Evolutionary conservation across 2,113 vertebrate species (phyloP), one percentile per base, ranked within the genome.

Genomic region (Nycticorax nycticorax): DNA sequence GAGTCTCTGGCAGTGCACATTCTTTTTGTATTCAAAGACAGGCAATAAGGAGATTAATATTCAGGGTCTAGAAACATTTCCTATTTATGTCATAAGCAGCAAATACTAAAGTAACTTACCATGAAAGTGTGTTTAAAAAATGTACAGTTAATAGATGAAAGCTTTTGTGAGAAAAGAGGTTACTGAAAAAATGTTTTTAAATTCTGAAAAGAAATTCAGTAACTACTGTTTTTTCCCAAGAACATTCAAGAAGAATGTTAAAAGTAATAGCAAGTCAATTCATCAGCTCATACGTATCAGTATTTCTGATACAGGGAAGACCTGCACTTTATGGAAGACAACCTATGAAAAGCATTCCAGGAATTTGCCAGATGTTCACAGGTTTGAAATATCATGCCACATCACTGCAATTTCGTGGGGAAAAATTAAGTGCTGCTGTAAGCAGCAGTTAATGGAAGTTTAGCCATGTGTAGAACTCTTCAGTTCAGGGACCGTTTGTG

Each of bases 21-120:
- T 97, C 96, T 94, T 95, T 83, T 96, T 90, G 88, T 97, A 60
- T 98, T 98, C 96, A 97, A 96, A 96, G 78, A 97, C 64, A 97
- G 82, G 93, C 96, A 97, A 96, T 94, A 97, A 97, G 92, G 91
- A 98, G 96, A 98, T 98, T 97, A 98, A 97, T 96, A 98, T 95
- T 93, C 91, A 97, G 88, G 67, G 56, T 91, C 68, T 95, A 90
- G 78, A 97, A 97, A 95, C 82, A 96, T 89, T 96, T 88, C 60
- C 90, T 89, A 85, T 72, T 92, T 97, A 90, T 95, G 92, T 97
- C 8, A 2, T 89, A 96, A 97, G 86, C 66, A 97, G 81, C 59
- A 98, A 97, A 95, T 93, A 88, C 39, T 50, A 56, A 97, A 97
- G 92, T 84, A 85, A 94, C 37, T 96, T 87, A 72, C 47, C 83